Evolutionary conservation across 2,888 invertebrate genomes (phyloP), one percentile per base, ranked within the genome.

Genomic region (Argyra leucocephala): DNA sequence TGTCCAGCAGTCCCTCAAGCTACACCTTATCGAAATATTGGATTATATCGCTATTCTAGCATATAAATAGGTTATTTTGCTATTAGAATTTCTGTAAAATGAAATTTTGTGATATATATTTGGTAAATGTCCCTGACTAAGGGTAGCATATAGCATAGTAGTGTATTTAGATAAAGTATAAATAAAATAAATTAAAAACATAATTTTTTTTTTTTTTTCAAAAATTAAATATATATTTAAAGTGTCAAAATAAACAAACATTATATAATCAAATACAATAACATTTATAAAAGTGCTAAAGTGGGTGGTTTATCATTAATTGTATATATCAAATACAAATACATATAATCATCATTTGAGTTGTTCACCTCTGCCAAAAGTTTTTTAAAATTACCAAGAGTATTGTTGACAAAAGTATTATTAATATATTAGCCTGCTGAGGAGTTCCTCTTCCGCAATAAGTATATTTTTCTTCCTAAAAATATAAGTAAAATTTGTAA

Each of bases 241-340:
- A 48, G 48, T 48, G 48, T 48, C 48, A n/a, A 37, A 37, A 37
- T 37, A 37, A 37, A 37, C 37, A 37, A 37, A 37, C 10, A 37
- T 37, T 37, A 15, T 37, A 10, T 37, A 9, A 15, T 3, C 12
- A 12, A 37, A 37, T 12, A 37, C n/a, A n/a, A n/a, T 37, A 12
- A 37, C 37, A 37, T 37, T 37, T 48, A 48, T 48, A n/a, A 48
- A 48, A 48, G 48, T 48, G 48, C n/a, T 48, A 48, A 18, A 48
- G 5, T 31, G 7, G 3, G n/a, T n/a, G n/a, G n/a, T n/a, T n/a
- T n/a, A n/a, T n/a, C n/a, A n/a, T n/a, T n/a, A n/a, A n/a, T n/a
- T n/a, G n/a, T n/a, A n/a, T n/a, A n/a, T n/a, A n/a, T n/a, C n/a
- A n/a, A n/a, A n/a, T n/a, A n/a, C n/a, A n/a, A n/a, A n/a, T n/a